These are phyloP conservation scores for Spheniscus humboldti DNA, from an alignment of 2,797 vertebrate species.

Conservation along the genomic window DNA sequence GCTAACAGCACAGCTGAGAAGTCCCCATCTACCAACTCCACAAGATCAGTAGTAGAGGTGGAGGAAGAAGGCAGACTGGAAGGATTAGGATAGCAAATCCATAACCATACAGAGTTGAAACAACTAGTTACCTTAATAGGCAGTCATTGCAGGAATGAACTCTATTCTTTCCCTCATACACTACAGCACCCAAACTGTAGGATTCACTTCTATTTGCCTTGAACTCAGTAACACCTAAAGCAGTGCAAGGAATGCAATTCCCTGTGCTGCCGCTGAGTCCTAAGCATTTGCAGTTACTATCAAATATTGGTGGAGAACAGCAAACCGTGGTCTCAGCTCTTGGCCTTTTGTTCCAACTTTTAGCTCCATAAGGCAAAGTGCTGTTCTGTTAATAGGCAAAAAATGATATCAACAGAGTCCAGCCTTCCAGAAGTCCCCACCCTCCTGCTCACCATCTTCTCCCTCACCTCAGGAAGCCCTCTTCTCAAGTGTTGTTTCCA, in stretches of 20 bases:
- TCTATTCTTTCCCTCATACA: background rate
- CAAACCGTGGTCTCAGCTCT: background rate
- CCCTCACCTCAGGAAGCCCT: background rate
- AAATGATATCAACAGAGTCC: background rate
- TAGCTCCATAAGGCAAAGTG: background rate
- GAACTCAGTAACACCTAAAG: background rate
- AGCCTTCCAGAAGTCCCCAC: background rate
- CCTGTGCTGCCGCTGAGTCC: background rate
- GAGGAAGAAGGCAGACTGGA: background rate
- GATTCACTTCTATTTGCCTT: background rate
- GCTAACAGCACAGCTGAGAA: background rate
- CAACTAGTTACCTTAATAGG: background rate
- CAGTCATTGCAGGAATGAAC: background rate
- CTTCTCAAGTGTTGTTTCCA: background rate
- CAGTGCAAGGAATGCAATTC: background rate
- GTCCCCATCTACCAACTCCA: background rate
- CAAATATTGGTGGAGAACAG: background rate
- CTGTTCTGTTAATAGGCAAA: background rate
- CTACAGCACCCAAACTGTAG: background rate
- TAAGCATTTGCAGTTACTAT: background rate
- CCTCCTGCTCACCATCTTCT: background rate
- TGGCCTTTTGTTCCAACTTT: background rate
- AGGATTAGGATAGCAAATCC: background rate
- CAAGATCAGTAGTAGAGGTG: background rate
- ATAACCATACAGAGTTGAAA: background rate